Conservation (phyloP, 2,113 vertebrate species). For the Leiothrix lutea region DNA sequence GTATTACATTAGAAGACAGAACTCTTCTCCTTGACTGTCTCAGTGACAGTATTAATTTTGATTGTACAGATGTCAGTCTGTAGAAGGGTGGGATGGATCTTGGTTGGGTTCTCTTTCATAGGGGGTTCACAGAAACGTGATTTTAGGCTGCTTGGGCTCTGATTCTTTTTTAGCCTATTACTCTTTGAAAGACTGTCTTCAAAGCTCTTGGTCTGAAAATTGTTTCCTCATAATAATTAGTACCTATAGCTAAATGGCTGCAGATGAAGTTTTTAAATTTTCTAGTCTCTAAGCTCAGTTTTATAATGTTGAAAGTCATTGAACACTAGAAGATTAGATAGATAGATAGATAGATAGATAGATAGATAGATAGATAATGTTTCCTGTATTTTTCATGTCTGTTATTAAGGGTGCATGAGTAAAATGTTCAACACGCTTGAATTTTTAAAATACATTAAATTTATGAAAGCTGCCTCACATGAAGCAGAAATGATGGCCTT, state of each 20-base stretch:
- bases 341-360: background rate
- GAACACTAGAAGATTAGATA: background rate
- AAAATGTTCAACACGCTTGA: background rate
- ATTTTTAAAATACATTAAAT: background rate
- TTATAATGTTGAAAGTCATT: background rate
- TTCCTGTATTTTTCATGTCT: background rate
- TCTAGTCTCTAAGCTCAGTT: background rate
- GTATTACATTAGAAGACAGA: background rate
- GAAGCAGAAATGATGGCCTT: background rate
- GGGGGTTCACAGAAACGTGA: background rate
- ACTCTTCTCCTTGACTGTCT: background rate
- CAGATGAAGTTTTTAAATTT: background rate
- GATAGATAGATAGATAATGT: background rate
- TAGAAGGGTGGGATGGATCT: background rate
- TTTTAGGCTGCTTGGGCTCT: background rate
- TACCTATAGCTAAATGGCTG: background rate
- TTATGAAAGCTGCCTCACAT: background rate
- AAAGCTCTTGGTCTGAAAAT: background rate
- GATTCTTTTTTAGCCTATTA: background rate
- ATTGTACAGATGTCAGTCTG: background rate
- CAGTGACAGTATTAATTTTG: background rate
- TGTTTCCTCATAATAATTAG: background rate
- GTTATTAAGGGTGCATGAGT: background rate
- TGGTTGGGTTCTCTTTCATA: background rate
- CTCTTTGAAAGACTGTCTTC: background rate